Percentiles rank a stretch among this genome's conserved stretches.
These are phyloP conservation scores for Tribolium castaneum DNA, from an alignment of 1,140 invertebrate genomes.

Conservation along the genomic window DNA sequence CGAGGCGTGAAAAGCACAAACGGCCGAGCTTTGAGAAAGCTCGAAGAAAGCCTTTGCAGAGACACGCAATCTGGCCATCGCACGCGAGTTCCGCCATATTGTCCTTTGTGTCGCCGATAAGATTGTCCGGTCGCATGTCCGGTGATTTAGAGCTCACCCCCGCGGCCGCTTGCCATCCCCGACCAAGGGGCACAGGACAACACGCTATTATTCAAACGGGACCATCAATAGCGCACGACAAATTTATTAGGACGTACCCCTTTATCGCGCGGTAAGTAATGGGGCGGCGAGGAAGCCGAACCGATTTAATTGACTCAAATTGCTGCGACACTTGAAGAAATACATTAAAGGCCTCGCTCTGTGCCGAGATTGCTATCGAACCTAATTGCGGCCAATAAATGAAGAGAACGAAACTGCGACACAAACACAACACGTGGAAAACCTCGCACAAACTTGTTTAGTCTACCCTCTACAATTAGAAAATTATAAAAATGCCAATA, in stretches of 20 bases:
- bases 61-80: slow-evolving; percentile 61
- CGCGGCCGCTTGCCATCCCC: slow-evolving; percentile 32
- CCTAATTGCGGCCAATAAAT: background rate
- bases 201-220: slow-evolving; percentile 11
- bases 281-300: background rate
- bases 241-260: background rate
- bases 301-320: background rate
- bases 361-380: background rate
- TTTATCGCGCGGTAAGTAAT: background rate
- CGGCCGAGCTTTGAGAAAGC: slow-evolving; percentile 42
- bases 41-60: slow-evolving; percentile 9
- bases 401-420: background rate
- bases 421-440: no score
- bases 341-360: background rate
- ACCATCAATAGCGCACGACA: slow-evolving; percentile 3
- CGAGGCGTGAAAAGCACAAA: slow-evolving; percentile 50
- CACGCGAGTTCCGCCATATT: slow-evolving; percentile 61
- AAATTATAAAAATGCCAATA: no score
- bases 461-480: no score
- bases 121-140: slow-evolving; percentile 61
- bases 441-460: no score
- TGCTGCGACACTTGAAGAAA: background rate
- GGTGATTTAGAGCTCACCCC: slow-evolving; percentile 52
- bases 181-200: slow-evolving; percentile 13
- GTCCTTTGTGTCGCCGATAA: slow-evolving; percentile 61